phyloP scores from a whole-genome alignment of 2,797 vertebrate genomes.

The Phalanger gymnotis region DNA sequence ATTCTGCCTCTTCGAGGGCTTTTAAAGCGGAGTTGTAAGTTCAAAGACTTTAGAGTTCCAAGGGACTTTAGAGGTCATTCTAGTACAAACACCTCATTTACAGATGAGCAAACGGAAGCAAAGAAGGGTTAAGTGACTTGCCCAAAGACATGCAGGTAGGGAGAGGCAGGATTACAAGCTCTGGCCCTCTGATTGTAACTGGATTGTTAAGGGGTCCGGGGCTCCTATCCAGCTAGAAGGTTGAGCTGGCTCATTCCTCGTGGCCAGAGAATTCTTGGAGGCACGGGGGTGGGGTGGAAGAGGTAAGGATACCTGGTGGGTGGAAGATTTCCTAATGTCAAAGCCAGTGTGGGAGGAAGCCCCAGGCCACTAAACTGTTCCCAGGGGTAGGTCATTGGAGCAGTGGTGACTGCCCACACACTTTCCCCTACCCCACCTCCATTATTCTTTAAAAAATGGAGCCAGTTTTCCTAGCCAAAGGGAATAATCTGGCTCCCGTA shows the following conservation, averaged over 20 bases:
- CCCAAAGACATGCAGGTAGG: not conserved
- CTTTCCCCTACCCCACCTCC: not conserved
- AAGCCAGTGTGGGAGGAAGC: not conserved
- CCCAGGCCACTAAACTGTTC: not conserved
- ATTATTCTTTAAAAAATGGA: not conserved
- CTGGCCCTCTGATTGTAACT: not conserved
- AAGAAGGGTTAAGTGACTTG: not conserved
- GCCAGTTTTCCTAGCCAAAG: not conserved
- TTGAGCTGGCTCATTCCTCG: not conserved
- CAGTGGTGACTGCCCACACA: not conserved
- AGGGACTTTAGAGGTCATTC: not conserved
- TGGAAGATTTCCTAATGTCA: not conserved
- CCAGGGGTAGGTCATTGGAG: not conserved
- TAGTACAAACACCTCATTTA: not conserved
- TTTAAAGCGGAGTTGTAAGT: no score
- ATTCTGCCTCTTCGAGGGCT: not conserved
- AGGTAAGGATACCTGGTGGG: not conserved
- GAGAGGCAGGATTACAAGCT: not conserved
- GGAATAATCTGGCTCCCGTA: not conserved
- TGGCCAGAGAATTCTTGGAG: not conserved
- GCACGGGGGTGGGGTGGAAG: not conserved
- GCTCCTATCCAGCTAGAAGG: not conserved
- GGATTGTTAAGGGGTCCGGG: not conserved
- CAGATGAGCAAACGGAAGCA: not conserved
- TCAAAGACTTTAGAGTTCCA: no score